A percentile compares a stretch with the other conserved stretches of the same genome.
Conservation (phyloP, 92 coral and sea anemone genomes). For the Porites rus region DNA sequence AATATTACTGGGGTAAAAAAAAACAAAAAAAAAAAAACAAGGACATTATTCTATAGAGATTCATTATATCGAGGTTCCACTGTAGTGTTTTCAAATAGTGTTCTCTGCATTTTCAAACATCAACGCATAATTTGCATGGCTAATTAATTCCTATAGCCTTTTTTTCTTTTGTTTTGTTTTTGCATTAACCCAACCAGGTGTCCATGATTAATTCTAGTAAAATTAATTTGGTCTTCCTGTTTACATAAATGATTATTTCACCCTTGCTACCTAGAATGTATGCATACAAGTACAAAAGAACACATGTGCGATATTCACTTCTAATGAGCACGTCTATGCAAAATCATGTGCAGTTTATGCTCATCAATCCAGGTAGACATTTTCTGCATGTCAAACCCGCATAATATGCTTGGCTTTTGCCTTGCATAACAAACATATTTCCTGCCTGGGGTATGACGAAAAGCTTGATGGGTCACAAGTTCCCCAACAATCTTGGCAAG, state of each 20-base stretch:
- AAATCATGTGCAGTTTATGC: slow-evolving; percentile 74
- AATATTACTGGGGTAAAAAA: too few species aligned
- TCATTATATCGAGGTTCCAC: too few species aligned
- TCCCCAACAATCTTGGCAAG: slow-evolving; percentile 65
- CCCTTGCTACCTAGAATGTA: background rate
- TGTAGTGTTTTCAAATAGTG: too few species aligned
- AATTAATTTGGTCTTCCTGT: background rate
- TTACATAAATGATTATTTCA: background rate
- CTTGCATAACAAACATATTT: slow-evolving; percentile 54
- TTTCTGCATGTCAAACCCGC: slow-evolving; percentile 69
- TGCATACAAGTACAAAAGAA: background rate
- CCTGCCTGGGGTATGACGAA: slow-evolving; percentile 69
- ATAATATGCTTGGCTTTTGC: slow-evolving; percentile 64
- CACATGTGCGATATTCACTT: background rate
- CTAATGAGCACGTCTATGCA: slow-evolving; percentile 65
- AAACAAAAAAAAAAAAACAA: too few species aligned
- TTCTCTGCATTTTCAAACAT: too few species aligned
- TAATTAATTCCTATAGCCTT: too few species aligned
- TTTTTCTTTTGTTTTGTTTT: too few species aligned
- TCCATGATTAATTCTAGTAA: too few species aligned
- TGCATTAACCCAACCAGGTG: too few species aligned
- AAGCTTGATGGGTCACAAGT: slow-evolving; percentile 59
- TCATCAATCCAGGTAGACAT: slow-evolving; percentile 75
- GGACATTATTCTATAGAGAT: too few species aligned
- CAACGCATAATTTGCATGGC: too few species aligned